A percentile compares a stretch with the other conserved stretches of the same genome.
Conservation (phyloP, 2,797 vertebrate genomes). For the Acipenser oxyrinchus region DNA sequence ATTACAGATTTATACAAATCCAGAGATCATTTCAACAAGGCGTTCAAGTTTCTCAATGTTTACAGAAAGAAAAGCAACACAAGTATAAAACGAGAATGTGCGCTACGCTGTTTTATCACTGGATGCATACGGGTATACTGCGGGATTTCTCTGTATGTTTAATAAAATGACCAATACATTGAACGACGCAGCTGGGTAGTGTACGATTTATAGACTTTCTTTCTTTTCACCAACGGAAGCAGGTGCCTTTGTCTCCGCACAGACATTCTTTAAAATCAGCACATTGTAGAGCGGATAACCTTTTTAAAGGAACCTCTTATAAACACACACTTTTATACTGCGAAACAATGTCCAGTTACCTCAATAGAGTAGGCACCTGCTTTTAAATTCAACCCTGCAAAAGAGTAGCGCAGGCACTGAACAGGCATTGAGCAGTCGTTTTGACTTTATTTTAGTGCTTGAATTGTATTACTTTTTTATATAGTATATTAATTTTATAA, state of each 20-base stretch:
- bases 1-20: too few species aligned
- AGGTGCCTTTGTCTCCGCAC: slow-evolving; percentile 75
- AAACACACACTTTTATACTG: slow-evolving; percentile 44
- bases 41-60: too few species aligned
- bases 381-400: slow-evolving; percentile 17
- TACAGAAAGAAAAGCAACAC: too few species aligned
- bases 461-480: neutral
- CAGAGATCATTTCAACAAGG: too few species aligned
- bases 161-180: slow-evolving; percentile 30
- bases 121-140: too few species aligned
- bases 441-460: too few species aligned
- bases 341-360: slow-evolving; percentile 41
- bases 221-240: slow-evolving; percentile 73
- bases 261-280: slow-evolving; percentile 55
- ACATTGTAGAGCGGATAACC: slow-evolving; percentile 52
- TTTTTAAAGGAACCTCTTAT: slow-evolving; percentile 51
- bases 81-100: too few species aligned
- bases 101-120: too few species aligned
- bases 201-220: slow-evolving; percentile 74
- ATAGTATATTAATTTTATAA: too few species aligned
- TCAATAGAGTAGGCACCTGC: slow-evolving; percentile 61
- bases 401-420: too few species aligned
- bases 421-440: too few species aligned
- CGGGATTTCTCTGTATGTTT: neutral
- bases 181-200: slow-evolving; percentile 74